Evolutionary conservation across 2,797 vertebrate species (phyloP).

Genomic region (Bovichtus variegatus): DNA sequence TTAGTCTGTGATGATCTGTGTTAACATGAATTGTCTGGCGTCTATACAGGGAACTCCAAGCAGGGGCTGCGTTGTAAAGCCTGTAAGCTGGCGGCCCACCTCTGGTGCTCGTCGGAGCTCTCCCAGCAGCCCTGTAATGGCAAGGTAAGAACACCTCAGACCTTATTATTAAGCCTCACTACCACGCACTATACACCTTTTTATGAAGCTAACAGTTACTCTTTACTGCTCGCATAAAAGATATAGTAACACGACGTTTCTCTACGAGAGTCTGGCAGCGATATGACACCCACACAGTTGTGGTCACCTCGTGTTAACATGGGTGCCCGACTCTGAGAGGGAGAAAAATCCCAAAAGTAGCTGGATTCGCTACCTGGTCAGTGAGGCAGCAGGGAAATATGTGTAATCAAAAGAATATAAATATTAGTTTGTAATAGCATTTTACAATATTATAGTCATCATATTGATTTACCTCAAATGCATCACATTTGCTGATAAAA

Average conservation of each 20-base stretch:
- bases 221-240: constrained; percentile 5
- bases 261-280: not conserved
- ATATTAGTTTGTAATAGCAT: not conserved
- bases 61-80: constrained; percentile 93
- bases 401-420: not conserved
- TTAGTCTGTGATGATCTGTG: not conserved
- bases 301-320: constrained; percentile 21
- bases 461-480: not conserved
- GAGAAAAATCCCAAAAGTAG: constrained; percentile 4
- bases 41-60: constrained; percentile 90
- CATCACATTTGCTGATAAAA: not conserved
- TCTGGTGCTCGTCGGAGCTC: constrained; percentile 93
- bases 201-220: constrained; percentile 9
- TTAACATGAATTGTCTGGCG: constrained; percentile 6
- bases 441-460: not conserved
- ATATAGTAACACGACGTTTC: not conserved
- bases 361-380: not conserved
- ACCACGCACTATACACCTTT: not conserved
- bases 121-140: constrained; percentile 91
- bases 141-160: constrained; percentile 82
- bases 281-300: constrained; percentile 9
- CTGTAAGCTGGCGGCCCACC: constrained; percentile 91
- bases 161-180: constrained; percentile 4
- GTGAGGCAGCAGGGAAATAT: not conserved
- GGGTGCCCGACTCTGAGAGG: constrained; percentile 3